A percentile compares a stretch with the other conserved stretches of the same genome.
phyloP scores from a whole-genome alignment of 2,888 invertebrate species.

The Drosophila subquinaria region DNA sequence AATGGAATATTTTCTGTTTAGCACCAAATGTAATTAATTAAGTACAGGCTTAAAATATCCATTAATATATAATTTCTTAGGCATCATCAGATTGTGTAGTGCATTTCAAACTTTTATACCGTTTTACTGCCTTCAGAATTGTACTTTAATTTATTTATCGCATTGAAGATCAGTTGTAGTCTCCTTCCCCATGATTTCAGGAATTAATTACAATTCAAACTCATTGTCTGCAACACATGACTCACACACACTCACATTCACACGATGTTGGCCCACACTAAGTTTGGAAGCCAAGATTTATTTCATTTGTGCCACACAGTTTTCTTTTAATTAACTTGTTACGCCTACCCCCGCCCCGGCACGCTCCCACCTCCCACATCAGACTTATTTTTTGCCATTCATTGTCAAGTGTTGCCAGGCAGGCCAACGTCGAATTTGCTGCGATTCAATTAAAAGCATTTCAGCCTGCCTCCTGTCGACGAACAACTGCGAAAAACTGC shows the following conservation, averaged over 20 bases:
- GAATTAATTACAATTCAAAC: conserved; percentile 75
- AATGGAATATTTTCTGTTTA: no score
- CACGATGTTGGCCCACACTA: background rate
- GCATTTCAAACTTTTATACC: background rate
- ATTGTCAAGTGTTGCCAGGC: conserved; percentile 77
- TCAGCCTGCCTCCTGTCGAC: conserved; percentile 30
- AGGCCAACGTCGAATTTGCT: conserved; percentile 51
- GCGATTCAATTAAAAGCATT: conserved; percentile 78
- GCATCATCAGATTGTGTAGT: background rate
- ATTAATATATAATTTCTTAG: no score
- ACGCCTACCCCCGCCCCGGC: conserved; percentile 27
- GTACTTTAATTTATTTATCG: conserved; percentile 10
- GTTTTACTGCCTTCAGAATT: background rate
- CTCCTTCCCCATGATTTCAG: background rate
- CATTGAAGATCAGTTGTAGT: conserved; percentile 1
- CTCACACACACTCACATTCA: conserved; percentile 23
- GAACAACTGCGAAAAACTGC: conserved; percentile 21
- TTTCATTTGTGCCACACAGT: conserved; percentile 76
- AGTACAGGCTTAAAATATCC: no score
- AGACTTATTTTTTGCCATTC: conserved; percentile 49
- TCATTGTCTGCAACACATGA: conserved; percentile 57
- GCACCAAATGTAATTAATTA: no score
- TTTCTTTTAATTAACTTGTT: conserved; percentile 80
- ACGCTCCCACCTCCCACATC: background rate
- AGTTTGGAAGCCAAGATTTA: conserved; percentile 62